Conservation (phyloP, 2,888 invertebrate genomes). For the Drosophila stalkeri region DNA sequence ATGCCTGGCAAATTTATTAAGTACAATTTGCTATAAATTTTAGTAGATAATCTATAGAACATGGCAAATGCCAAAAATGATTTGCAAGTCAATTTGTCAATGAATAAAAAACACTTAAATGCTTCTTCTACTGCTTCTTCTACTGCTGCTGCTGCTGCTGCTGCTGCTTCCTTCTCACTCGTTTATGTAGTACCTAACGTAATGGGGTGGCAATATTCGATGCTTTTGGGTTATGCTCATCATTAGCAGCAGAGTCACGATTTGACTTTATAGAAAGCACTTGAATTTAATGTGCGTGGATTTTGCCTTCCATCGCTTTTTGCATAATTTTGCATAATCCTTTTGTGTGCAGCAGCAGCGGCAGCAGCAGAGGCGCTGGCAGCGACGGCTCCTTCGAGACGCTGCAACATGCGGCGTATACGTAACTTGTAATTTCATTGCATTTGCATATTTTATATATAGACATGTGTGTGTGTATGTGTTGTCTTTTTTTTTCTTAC, state of each 20-base stretch:
- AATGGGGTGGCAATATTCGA: conserved; percentile 24
- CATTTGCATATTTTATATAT: conserved; percentile 75
- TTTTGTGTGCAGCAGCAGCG: conserved; percentile 50
- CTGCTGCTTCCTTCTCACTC: not conserved
- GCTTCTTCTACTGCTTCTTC: not conserved
- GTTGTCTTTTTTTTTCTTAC: not conserved
- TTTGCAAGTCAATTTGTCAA: conserved; percentile 80
- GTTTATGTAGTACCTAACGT: conserved; percentile 8
- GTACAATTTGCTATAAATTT: conserved; percentile 50
- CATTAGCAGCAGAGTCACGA: conserved; percentile 83
- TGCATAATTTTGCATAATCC: conserved; percentile 79
- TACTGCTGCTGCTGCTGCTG: not conserved
- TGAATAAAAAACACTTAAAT: conserved; percentile 52
- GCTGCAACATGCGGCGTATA: conserved; percentile 69
- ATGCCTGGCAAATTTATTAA: conserved; percentile 37
- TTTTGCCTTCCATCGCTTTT: conserved; percentile 57
- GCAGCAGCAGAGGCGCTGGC: conserved; percentile 6
- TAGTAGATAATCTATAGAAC: conserved; percentile 28
- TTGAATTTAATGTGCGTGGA: conserved; percentile 79
- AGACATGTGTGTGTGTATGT: not conserved
- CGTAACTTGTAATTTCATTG: conserved; percentile 78
- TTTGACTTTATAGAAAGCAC: conserved; percentile 81
- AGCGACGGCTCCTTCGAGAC: conserved; percentile 13
- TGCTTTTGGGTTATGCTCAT: conserved; percentile 59
- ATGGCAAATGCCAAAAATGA: conserved; percentile 57